A percentile compares a stretch with the other conserved stretches of the same genome.
phyloP scores from a whole-genome alignment of 2,888 invertebrate genomes.

The Melitaea athalia region DNA sequence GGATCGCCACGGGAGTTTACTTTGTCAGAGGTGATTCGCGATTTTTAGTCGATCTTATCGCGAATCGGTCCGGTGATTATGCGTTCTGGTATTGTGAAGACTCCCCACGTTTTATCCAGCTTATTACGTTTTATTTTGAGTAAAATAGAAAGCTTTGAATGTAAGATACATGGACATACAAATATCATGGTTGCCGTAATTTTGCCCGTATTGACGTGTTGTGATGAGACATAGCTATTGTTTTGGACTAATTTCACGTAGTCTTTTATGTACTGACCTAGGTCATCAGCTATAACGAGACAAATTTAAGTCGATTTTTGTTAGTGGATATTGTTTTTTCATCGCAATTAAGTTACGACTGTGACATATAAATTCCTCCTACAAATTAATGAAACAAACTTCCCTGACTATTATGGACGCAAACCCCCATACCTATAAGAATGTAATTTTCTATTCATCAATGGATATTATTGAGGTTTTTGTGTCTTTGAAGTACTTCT shows the following conservation, averaged over 20 bases:
- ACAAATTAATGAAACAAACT: not conserved
- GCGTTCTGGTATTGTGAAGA: slow-evolving; percentile 56
- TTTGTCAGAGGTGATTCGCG: slow-evolving; percentile 55
- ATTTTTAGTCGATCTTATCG: slow-evolving; percentile 64
- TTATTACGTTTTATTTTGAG: slow-evolving; percentile 40
- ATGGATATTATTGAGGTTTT: slow-evolving; percentile 34
- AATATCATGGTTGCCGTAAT: slow-evolving; percentile 5
- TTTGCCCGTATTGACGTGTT: not conserved
- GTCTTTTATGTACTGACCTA: not conserved
- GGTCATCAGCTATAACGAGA: not conserved
- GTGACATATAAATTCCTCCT: too few species aligned
- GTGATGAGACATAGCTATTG: not conserved
- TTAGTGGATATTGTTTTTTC: too few species aligned
- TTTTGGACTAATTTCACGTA: not conserved
- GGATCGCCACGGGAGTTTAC: slow-evolving; percentile 54
- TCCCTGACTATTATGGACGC: not conserved
- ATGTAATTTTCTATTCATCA: slow-evolving; percentile 27
- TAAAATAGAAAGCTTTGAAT: slow-evolving; percentile 14
- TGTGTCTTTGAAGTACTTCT: slow-evolving; percentile 35
- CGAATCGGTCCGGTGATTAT: slow-evolving; percentile 58
- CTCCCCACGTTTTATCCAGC: slow-evolving; percentile 43
- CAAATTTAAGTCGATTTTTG: not conserved
- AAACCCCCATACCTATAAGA: slow-evolving; percentile 8
- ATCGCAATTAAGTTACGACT: not conserved
- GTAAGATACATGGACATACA: slow-evolving; percentile 13